Evolutionary conservation across 2,888 invertebrate genomes (phyloP).

Genomic region (Dendrolimus pini): DNA sequence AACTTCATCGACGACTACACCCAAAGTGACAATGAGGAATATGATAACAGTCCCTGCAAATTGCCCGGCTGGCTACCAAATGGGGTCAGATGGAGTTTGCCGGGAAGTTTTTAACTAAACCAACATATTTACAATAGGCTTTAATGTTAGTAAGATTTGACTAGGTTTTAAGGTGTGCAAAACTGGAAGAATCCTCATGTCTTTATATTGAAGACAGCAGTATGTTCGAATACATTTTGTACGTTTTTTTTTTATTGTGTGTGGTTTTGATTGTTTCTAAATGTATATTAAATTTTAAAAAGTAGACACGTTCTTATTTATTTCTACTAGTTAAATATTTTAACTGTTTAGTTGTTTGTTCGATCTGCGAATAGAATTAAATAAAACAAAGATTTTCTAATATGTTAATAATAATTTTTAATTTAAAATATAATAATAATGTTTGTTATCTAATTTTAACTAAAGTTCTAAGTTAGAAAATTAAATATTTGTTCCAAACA

Average conservation of each 20-base stretch:
- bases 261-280: too few species aligned
- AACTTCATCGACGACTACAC: slow-evolving; percentile 11
- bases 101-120: slow-evolving; percentile 32
- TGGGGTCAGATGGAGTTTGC: slow-evolving; percentile 41
- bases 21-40: slow-evolving; percentile 31
- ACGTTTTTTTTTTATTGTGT: neutral
- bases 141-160: neutral
- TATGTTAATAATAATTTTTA: slow-evolving; percentile 73
- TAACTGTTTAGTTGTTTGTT: too few species aligned
- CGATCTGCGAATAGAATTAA: slow-evolving; percentile 10
- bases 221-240: neutral
- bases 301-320: too few species aligned
- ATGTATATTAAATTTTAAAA: too few species aligned
- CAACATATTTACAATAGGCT: neutral
- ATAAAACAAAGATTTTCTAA: slow-evolving; percentile 61
- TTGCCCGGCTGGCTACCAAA: slow-evolving; percentile 34
- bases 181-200: neutral
- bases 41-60: slow-evolving; percentile 40
- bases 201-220: neutral
- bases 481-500: slow-evolving; percentile 57
- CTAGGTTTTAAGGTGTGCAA: slow-evolving; percentile 5
- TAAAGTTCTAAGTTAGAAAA: slow-evolving; percentile 65
- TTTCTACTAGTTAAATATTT: too few species aligned
- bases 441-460: slow-evolving; percentile 55
- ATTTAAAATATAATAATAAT: slow-evolving; percentile 73